phyloP scores from a whole-genome alignment of 1,140 invertebrate genomes.

The Melitaea cinxia region DNA sequence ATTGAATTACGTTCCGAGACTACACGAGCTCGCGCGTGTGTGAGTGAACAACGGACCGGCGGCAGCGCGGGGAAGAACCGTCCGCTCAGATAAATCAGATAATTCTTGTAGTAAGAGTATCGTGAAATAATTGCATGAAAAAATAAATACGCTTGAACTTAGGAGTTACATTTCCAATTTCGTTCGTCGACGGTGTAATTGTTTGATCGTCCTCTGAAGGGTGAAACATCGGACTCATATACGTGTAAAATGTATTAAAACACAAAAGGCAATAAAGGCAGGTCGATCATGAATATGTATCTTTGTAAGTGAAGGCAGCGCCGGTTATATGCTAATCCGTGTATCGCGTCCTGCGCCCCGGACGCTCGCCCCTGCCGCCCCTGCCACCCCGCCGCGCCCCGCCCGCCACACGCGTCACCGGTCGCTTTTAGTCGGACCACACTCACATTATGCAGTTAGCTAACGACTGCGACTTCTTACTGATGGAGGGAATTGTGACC shows the following conservation, averaged over 20 bases:
- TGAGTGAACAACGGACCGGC: not conserved
- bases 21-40: not conserved
- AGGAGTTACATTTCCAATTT: not conserved
- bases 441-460: not conserved
- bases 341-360: not conserved
- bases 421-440: not conserved
- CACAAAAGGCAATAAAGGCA: conserved; percentile 4
- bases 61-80: too few relatives aligned
- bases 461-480: not conserved
- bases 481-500: not conserved
- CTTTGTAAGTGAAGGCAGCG: not conserved
- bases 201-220: not conserved
- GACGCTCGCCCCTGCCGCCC: not conserved
- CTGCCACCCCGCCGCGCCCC: not conserved
- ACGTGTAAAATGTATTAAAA: conserved; percentile 3
- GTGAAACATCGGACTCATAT: not conserved
- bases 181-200: not conserved
- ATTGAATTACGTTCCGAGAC: conserved; percentile 4
- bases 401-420: not conserved
- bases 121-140: too few relatives aligned
- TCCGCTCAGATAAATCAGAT: too few relatives aligned
- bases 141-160: too few relatives aligned
- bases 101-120: too few relatives aligned
- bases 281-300: conserved; percentile 6
- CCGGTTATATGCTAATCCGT: conserved; percentile 1